Evolutionary conservation across 1,140 invertebrate genomes (phyloP), one percentile per base, ranked within the genome.

Genomic region (Lepidurus packardi): DNA sequence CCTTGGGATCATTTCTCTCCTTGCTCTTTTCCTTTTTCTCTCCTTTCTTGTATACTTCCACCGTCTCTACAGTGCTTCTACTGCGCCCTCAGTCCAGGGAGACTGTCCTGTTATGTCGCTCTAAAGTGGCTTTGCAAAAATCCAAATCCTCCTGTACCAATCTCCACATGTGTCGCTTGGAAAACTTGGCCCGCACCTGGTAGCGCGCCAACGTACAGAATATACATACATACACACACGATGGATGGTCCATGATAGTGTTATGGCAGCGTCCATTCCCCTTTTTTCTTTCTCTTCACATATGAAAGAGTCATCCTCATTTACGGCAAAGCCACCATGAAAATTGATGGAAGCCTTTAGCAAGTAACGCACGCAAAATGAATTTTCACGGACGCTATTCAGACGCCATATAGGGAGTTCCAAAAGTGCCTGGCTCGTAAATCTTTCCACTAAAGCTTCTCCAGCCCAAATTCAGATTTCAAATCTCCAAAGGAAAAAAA

Each of bases 161-260:
- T 34, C 34, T 34, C 34, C 34, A 34, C 34, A 34, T 34, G 53
- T n/a, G 53, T 65, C 53, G 13, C 53, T 65, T 0, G 8, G 9
- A 21, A 65, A 65, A 65, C 53, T 21, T 65, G 53, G 21, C 53
- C 53, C 53, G 34, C 74, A 75, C 11, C 11, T 75, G 74, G 42
- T 42, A 75, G 74, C 74, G 74, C 42, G 74, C 24, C 24, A 75
- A 73, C 65, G 65, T 24, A 24, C 5, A n/a, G 3, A n/a, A 73
- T 24, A 73, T 73, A 4, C 65, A 73, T 73, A 73, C 21, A 1
- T 21, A 73, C 65, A 73, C 24, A 73, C 16, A 73, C 24, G 16
- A 73, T 24, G 34, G 2, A 34, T 34, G 34, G 34, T 34, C 34
- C 34, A 34, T 34, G 34, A 34, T 34, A 34, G 3, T 34, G 34